These are phyloP conservation scores for Tragelaphus eurycerus DNA, from an alignment of 2,797 vertebrate species.

Conservation along the genomic window DNA sequence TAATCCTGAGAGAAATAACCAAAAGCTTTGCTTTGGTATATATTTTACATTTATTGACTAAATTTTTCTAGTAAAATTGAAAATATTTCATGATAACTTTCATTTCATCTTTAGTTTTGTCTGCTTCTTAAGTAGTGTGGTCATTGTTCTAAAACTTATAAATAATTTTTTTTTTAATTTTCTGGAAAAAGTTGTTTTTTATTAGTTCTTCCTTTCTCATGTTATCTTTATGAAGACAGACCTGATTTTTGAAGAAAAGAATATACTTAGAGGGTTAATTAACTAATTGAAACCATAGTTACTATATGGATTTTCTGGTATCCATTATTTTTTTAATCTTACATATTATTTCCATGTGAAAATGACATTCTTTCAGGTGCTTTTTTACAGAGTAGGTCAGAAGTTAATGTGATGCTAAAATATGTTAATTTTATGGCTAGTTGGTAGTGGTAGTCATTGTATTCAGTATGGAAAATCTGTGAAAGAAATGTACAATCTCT, in stretches of 20 bases:
- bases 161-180: neutral
- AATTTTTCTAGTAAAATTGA: constrained; percentile 54
- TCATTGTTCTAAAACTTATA: neutral
- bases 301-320: constrained; percentile 77
- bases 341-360: constrained; percentile 65
- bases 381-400: constrained; percentile 15
- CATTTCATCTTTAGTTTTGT: neutral
- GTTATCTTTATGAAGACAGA: constrained; percentile 71
- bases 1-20: constrained; percentile 47
- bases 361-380: neutral
- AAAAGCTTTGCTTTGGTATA: constrained; percentile 9
- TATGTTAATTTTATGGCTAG: constrained; percentile 10
- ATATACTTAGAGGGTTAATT: constrained; percentile 80
- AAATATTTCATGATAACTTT: constrained; percentile 46
- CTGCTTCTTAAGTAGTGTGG: neutral
- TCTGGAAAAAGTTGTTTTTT: neutral
- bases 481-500: constrained; percentile 44
- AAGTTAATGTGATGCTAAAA: constrained; percentile 41
- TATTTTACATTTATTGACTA: constrained; percentile 32
- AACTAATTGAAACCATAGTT: constrained; percentile 81
- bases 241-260: constrained; percentile 70
- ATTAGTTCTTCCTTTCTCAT: constrained; percentile 7
- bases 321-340: constrained; percentile 78
- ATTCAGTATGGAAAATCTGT: neutral
- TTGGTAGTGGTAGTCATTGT: constrained; percentile 48